Base-by-base conservation (phyloP, 2,113 vertebrate genomes). In the Vicugna pacos region DNA sequence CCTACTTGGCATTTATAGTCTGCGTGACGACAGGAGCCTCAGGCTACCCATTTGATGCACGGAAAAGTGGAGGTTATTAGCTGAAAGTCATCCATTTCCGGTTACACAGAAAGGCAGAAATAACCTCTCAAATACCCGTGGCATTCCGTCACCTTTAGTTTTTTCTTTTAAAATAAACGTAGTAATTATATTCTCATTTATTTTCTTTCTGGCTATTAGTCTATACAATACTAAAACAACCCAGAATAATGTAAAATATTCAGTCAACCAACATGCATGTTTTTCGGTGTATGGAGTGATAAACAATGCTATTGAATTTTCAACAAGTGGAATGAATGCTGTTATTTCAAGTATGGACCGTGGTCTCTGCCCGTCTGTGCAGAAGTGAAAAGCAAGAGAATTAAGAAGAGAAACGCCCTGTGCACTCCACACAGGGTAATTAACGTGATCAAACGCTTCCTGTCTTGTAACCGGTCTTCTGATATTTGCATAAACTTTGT, bases 111-210 rank as follows among this genome's bases (percentile, higher is more conserved):
- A 48, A 90, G 60, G 50, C 38, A 94, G 84, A 95, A 90, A 94
- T 60, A 85, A 42, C 50, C 26, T 58, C 35, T 79, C 75, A 92
- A 38, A 70, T 72, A 76, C n/a, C 56, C 8, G 54, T 0, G 32
- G 52, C 3, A 5, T 52, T 73, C 56, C 30, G n/a, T 85, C n/a
- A 94, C 48, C 90, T 85, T 73, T 92, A 28, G 67, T 95, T 91
- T 24, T 76, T 92, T 65, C 60, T 81, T 94, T 90, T 81, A 76
- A 82, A 81, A 24, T 69, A 91, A 89, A 91, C 84, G 22, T 20
- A 93, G 28, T 64, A 73, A 96, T 91, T 91, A 91, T 52, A 38
- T 82, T 93, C 58, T 92, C 76, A 81, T 76, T 87, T 82, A 46
- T 88, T 86, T 88, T 89, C n/a, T 82, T 28, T n/a, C 60, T 80